phyloP scores from a whole-genome alignment of 30 jellyfish, hydroid and myxozoan species.

The Haliclystus octoradiatus region DNA sequence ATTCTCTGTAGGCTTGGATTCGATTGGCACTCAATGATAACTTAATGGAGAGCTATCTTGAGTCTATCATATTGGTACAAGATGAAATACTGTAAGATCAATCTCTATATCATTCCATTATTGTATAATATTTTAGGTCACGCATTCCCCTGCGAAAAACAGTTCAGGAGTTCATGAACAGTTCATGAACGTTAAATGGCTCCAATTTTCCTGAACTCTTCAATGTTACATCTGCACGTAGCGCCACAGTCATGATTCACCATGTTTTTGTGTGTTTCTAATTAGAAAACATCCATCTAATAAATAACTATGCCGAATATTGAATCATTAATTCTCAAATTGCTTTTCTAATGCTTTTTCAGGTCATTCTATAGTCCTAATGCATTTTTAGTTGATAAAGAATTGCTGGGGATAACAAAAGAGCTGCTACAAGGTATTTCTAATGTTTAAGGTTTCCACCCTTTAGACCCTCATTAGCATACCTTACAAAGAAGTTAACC shows the following conservation, averaged over 20 bases:
- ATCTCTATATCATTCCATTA: neutral
- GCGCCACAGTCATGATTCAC: no score
- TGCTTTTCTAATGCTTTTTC: neutral
- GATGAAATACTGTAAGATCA: slow-evolving; percentile 35
- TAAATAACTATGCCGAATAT: slow-evolving; percentile 1
- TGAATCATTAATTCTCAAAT: neutral
- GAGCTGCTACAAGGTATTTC: slow-evolving; percentile 73
- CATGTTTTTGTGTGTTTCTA: no score
- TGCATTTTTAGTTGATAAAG: slow-evolving; percentile 78
- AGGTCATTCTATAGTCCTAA: slow-evolving; percentile 46
- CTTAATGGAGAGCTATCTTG: slow-evolving; percentile 68
- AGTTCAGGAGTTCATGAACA: no score
- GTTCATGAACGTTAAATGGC: no score
- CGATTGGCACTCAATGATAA: slow-evolving; percentile 87
- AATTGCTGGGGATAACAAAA: slow-evolving; percentile 45
- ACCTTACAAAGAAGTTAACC: no score
- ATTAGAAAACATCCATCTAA: no score
- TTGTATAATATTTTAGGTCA: no score
- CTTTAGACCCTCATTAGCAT: no score
- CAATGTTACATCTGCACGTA: no score
- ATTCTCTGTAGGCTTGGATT: slow-evolving; percentile 75
- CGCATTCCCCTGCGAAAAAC: no score
- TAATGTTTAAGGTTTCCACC: no score
- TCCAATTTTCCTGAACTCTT: no score
- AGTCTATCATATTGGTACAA: slow-evolving; percentile 50